phyloP scores from a whole-genome alignment of 1,140 invertebrate species.

The Drosophila parvula region DNA sequence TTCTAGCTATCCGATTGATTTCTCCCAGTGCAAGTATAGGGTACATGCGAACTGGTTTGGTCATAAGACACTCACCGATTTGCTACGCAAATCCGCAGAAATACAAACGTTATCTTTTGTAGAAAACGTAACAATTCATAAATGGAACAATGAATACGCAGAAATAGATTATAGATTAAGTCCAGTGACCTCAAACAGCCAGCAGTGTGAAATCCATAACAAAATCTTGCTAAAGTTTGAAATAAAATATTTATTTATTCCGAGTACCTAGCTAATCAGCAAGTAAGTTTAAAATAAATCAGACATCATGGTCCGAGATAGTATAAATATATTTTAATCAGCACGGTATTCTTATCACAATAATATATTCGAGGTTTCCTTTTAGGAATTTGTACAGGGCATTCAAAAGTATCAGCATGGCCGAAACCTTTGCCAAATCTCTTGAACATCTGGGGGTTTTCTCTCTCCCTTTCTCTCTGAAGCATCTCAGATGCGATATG shows the following conservation, averaged over 20 bases:
- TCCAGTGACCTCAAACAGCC: slow-evolving; percentile 40
- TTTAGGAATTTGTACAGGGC: slow-evolving; percentile 22
- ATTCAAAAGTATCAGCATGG: slow-evolving; percentile 7
- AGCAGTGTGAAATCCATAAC: not conserved
- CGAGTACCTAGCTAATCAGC: slow-evolving; percentile 15
- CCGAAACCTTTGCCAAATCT: slow-evolving; percentile 22
- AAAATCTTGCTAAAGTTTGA: not conserved
- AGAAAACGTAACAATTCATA: slow-evolving; percentile 43
- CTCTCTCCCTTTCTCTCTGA: slow-evolving; percentile 4
- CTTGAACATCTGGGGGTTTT: slow-evolving; percentile 22
- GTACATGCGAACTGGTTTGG: slow-evolving; percentile 33
- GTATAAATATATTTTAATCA: slow-evolving; percentile 12
- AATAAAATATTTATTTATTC: slow-evolving; percentile 6
- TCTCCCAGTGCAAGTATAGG: slow-evolving; percentile 8
- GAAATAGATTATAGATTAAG: slow-evolving; percentile 27
- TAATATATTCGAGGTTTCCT: not conserved
- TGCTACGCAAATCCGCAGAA: slow-evolving; percentile 21
- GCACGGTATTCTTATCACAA: slow-evolving; percentile 7
- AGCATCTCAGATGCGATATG: slow-evolving; percentile 2
- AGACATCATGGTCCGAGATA: slow-evolving; percentile 22
- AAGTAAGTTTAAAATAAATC: slow-evolving; percentile 25
- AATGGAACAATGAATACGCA: slow-evolving; percentile 39
- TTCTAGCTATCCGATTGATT: not conserved
- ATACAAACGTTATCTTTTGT: slow-evolving; percentile 27
- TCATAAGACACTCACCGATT: slow-evolving; percentile 17